Base-by-base conservation (phyloP, 2,113 vertebrate species). In the Uria lomvia region DNA sequence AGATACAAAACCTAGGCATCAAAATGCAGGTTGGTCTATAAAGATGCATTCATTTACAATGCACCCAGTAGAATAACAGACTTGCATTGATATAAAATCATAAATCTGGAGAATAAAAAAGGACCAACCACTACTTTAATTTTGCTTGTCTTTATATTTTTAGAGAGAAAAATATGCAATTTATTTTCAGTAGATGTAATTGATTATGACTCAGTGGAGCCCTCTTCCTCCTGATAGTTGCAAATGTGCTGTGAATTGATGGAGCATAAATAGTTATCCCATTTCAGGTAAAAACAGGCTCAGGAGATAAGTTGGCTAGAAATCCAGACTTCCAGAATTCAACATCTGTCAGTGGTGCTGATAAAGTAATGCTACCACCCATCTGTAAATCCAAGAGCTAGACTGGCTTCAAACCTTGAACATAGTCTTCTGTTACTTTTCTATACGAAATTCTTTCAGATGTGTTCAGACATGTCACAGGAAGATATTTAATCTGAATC, bases 41-140 rank as follows among this genome's bases (percentile, higher is more conserved):
- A 91, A 95, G 68, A 94, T 86, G 60, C 62, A 81, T 95, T 96
- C 20, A 66, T 77, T 94, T 91, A 82, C 67, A 68, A 53, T 58
- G 77, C 65, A 80, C 72, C 45, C n/a, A 66, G 12, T 53, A 80
- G 81, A 93, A 50, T 20, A 92, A 63, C 74, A 93, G 72, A 74
- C 43, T 32, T 70, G 40, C 23, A 45, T 72, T 88, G 60, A 73
- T 80, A 81, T 0, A 17, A 62, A 89, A 86, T 86, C 65, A 78
- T 36, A 63, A 73, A 86, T 81, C 55, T 66, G 43, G 59, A 49
- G 71, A 95, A 72, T 47, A 96, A 96, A 83, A 29, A 86, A 88
- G 63, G 32, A 76, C 20, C 52, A 45, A 36, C 13, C 30, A 4
- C 9, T 38, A 63, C 56, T 85, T 76, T 55, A 55, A 59, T 70